A percentile compares a stretch with the other conserved stretches of the same genome.
These are phyloP conservation scores for Pharmacophagus antenor DNA, from an alignment of 2,888 invertebrate species.

Conservation along the genomic window DNA sequence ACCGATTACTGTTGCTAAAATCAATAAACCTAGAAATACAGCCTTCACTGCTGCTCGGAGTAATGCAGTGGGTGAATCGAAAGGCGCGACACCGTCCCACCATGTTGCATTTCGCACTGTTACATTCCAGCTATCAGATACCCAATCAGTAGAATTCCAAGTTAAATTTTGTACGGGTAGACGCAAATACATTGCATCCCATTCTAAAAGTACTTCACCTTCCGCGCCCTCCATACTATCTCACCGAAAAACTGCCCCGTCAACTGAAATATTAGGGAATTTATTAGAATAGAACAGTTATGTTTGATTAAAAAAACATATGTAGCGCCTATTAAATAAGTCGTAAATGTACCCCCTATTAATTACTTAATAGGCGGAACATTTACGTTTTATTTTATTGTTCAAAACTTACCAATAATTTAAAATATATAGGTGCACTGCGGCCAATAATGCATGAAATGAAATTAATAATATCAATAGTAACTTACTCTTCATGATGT, in stretches of 20 bases:
- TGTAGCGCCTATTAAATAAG: no score
- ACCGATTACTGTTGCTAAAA: constrained; percentile 84
- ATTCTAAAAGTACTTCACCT: constrained; percentile 64
- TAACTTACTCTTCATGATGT: constrained; percentile 52
- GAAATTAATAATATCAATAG: no score
- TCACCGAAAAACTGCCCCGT: constrained; percentile 65
- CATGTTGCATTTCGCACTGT: constrained; percentile 62
- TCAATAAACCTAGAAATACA: constrained; percentile 80
- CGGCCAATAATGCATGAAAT: no score
- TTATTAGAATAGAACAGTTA: background rate
- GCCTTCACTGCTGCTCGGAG: constrained; percentile 83
- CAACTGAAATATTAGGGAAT: constrained; percentile 42
- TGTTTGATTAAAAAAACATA: no score
- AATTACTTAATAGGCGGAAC: no score
- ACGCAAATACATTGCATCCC: constrained; percentile 68
- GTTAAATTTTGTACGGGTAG: constrained; percentile 59
- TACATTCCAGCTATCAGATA: constrained; percentile 57
- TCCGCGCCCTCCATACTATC: constrained; percentile 76
- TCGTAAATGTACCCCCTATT: no score
- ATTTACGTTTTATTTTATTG: no score
- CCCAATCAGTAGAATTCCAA: constrained; percentile 64
- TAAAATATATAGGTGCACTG: no score
- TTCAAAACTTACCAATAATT: no score
- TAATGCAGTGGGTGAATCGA: constrained; percentile 76
- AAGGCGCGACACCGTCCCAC: constrained; percentile 70